phyloP scores from a whole-genome alignment of 2,113 vertebrate genomes.

The Vulpes vulpes region DNA sequence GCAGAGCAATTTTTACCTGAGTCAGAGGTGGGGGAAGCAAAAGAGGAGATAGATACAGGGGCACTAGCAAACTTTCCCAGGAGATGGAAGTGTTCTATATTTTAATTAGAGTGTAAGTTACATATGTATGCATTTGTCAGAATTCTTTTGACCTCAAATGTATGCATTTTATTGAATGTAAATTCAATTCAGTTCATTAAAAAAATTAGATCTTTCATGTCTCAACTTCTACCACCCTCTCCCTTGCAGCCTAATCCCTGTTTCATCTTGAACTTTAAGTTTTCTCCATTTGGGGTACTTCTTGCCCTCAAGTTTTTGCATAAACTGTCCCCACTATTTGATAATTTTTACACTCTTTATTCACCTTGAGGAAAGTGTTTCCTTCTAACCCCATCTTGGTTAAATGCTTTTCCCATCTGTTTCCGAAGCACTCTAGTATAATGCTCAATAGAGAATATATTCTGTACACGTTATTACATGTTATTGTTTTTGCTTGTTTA shows the following conservation, averaged over 20 bases:
- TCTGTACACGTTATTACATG: neutral
- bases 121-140: neutral
- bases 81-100: neutral
- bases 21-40: neutral
- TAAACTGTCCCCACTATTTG: neutral
- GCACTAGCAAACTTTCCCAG: neutral
- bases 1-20: neutral
- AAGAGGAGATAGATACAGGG: neutral
- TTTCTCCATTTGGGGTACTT: neutral
- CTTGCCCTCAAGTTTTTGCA: neutral
- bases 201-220: neutral
- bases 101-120: neutral
- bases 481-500: neutral
- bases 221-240: neutral
- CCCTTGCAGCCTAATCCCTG: neutral
- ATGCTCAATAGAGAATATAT: neutral
- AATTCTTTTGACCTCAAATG: neutral
- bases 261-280: neutral
- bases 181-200: slow-evolving; percentile 18
- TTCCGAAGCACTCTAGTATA: neutral
- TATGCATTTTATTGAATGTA: neutral
- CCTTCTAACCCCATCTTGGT: neutral
- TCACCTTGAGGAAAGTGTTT: neutral
- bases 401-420: neutral
- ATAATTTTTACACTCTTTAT: neutral